These are phyloP conservation scores for Orchesellides sinensis DNA, from an alignment of 2,888 invertebrate genomes.

Conservation along the genomic window DNA sequence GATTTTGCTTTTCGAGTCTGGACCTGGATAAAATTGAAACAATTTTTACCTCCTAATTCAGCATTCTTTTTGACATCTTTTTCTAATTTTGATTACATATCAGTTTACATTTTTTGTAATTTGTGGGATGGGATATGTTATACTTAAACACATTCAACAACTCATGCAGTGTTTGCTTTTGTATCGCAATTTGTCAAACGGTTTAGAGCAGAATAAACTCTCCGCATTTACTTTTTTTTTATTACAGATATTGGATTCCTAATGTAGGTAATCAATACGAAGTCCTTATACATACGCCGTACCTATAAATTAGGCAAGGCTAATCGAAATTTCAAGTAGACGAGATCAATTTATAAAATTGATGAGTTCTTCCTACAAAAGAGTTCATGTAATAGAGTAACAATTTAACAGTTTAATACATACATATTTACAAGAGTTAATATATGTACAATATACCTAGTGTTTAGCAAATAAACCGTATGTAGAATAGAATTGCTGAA, in stretches of 20 bases:
- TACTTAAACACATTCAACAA: no score
- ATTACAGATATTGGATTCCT: no score
- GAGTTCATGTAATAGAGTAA: no score
- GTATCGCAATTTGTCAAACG: no score
- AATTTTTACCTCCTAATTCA: not conserved
- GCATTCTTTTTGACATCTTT: not conserved
- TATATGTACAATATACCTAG: conserved; percentile 14
- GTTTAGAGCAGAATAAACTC: no score
- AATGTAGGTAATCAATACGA: no score
- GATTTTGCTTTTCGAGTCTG: not conserved
- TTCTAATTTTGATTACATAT: not conserved
- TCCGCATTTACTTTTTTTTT: no score
- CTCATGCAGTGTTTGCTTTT: no score
- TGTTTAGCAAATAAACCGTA: not conserved
- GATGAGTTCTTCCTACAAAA: not conserved
- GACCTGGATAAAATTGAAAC: conserved; percentile 5
- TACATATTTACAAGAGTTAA: not conserved
- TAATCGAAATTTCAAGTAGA: conserved; percentile 35
- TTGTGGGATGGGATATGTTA: conserved; percentile 17
- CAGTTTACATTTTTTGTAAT: not conserved
- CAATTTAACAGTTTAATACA: no score
- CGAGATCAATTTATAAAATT: conserved; percentile 37
- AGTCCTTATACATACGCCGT: no score
- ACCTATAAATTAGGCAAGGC: not conserved
- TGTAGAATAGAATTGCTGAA: conserved; percentile 1